Conservation (phyloP, 92 coral and sea anemone species). For the Porites divaricata region DNA sequence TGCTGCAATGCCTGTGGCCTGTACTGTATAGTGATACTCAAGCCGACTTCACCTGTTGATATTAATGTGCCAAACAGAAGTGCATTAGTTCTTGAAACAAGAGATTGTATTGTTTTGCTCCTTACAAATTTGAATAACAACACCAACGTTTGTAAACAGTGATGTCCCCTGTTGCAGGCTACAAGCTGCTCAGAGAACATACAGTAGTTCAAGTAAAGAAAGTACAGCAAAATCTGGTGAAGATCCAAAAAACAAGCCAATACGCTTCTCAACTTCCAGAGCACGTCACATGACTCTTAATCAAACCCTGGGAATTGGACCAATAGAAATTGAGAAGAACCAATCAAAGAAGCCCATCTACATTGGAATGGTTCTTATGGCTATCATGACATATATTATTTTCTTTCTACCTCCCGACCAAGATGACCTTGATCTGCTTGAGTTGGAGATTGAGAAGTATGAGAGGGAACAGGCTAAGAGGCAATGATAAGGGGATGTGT, state of each 20-base stretch:
- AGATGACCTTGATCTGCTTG: slow-evolving; percentile 43
- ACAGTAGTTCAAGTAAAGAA: slow-evolving; percentile 25
- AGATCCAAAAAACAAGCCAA: slow-evolving; percentile 68
- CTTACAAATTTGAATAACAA: too few relatives aligned
- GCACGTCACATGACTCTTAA: slow-evolving; percentile 76
- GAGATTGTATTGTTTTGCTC: too few relatives aligned
- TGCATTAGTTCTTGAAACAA: too few relatives aligned
- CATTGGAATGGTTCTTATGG: slow-evolving; percentile 19
- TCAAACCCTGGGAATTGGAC: slow-evolving; percentile 62
- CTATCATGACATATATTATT: slow-evolving; percentile 33
- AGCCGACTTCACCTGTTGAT: too few relatives aligned
- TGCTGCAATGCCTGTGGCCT: too few relatives aligned
- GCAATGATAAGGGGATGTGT: neutral
- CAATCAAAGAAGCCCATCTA: slow-evolving; percentile 20
- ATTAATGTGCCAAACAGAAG: too few relatives aligned
- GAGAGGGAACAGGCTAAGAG: neutral
- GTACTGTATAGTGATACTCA: too few relatives aligned
- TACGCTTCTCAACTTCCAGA: slow-evolving; percentile 84
- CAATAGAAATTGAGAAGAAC: slow-evolving; percentile 12
- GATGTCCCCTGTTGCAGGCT: neutral
- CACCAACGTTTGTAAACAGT: too few relatives aligned
- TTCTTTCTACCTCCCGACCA: slow-evolving; percentile 35
- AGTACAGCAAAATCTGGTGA: neutral
- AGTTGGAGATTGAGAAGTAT: slow-evolving; percentile 17
- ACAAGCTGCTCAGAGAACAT: slow-evolving; percentile 11